Evolutionary conservation across 2,888 invertebrate species (phyloP).

Genomic region (Tetheella fluctuosa): DNA sequence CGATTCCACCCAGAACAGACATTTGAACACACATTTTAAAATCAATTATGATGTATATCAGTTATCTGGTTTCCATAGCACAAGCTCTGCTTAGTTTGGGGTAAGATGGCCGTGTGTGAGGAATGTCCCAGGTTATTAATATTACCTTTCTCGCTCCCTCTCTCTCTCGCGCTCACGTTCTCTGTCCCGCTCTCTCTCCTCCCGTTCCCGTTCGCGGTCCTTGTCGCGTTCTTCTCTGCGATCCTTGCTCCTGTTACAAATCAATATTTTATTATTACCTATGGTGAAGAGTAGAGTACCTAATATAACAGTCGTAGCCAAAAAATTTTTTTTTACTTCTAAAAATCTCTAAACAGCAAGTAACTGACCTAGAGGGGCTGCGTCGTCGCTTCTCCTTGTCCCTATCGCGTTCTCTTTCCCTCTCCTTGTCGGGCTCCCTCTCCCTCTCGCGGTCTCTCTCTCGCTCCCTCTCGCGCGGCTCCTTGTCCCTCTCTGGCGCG

Average conservation of each 20-base stretch:
- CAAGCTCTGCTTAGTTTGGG: too few species aligned
- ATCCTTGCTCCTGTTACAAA: slow-evolving; percentile 36
- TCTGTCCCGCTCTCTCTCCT: slow-evolving; percentile 58
- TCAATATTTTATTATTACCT: too few species aligned
- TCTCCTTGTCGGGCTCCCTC: slow-evolving; percentile 37
- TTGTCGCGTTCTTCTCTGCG: slow-evolving; percentile 53
- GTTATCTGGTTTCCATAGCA: too few species aligned
- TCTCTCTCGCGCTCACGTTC: slow-evolving; percentile 68
- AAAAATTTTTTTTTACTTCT: too few species aligned
- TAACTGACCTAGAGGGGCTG: slow-evolving; percentile 50
- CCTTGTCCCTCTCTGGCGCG: slow-evolving; percentile 45
- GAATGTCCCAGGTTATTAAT: too few species aligned
- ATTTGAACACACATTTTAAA: too few species aligned
- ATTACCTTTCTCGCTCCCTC: slow-evolving; percentile 61
- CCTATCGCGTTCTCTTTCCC: slow-evolving; percentile 60
- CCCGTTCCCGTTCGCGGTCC: slow-evolving; percentile 54
- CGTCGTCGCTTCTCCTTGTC: slow-evolving; percentile 72
- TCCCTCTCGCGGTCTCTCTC: slow-evolving; percentile 50
- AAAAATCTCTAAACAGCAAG: too few species aligned
- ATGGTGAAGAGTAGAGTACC: too few species aligned
- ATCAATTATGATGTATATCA: too few species aligned
- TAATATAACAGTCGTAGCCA: too few species aligned
- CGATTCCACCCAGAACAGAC: too few species aligned
- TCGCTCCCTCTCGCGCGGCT: slow-evolving; percentile 35
- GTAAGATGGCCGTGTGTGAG: too few species aligned